Base-by-base conservation (phyloP, 2,113 vertebrate species). In the Corynorhinus townsendii region DNA sequence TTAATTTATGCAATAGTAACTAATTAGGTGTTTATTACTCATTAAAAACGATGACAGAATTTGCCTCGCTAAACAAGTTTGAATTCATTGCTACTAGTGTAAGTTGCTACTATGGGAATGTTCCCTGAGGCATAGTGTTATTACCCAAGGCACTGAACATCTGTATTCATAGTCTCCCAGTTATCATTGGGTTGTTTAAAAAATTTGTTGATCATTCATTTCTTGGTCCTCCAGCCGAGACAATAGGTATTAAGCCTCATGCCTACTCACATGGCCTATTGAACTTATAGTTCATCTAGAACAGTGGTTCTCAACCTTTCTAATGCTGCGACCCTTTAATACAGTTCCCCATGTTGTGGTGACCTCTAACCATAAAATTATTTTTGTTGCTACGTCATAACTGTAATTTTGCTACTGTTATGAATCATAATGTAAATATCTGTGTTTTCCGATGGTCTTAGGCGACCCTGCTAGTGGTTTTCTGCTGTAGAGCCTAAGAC, bases 21-120 rank as follows among this genome's bases (percentile, higher is more conserved):
- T 75, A 81, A 49, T 71, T 56, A 86, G 80, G 35, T 66, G 22
- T 87, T 96, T 96, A 49, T 80, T 90, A 11, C 49, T 69, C 75
- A 80, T 86, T 71, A 64, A 86, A 81, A 89, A 90, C 35, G 94
- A 85, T 3, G 0, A 93, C 0, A 7, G 52, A 77, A 11, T n/a
- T 97, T 95, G 69, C 66, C 84, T 26, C 12, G 92, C 45, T 77
- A 81, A 89, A 59, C 86, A 90, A 93, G 89, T 93, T 75, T 16
- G 93, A 20, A 56, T 73, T 91, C 49, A 83, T 40, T 80, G 10
- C 77, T 97, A 69, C 73, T 68, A 80, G 7, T 92, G 92, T 80
- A 91, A 89, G 83, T 59, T 89, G 89, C 90, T 87, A 26, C 30
- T 90, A 16, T 66, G 80, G 40, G 66, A 96, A 49, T 95, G 82